Evolutionary conservation across 2,797 vertebrate genomes (phyloP).

Genomic region (Eospalax fontanierii): DNA sequence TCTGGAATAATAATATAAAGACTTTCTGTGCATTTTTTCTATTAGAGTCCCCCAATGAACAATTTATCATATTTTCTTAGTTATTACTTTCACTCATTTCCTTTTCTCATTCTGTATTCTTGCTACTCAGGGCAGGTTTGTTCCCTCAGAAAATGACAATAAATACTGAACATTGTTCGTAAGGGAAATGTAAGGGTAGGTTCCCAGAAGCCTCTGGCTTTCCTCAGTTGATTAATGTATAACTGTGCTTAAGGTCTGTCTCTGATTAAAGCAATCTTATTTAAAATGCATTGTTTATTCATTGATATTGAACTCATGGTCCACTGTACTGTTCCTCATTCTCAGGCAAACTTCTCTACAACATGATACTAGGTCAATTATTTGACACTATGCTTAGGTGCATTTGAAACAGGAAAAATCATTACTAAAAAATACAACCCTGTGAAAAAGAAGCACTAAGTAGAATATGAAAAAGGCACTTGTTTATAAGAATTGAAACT

Average conservation of each 20-base stretch:
- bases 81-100: not conserved
- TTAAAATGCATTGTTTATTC: not conserved
- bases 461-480: not conserved
- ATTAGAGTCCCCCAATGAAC: not conserved
- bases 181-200: not conserved
- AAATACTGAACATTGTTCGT: not conserved
- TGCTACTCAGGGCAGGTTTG: not conserved
- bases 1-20: not conserved
- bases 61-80: conserved; percentile 34
- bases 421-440: not conserved
- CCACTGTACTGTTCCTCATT: too few relatives aligned
- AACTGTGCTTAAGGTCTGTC: not conserved
- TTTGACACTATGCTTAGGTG: not conserved
- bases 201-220: not conserved
- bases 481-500: not conserved
- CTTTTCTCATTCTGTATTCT: not conserved
- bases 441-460: not conserved
- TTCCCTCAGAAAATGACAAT: not conserved
- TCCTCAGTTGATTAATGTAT: not conserved
- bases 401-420: conserved; percentile 13
- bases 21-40: not conserved
- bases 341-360: not conserved
- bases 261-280: conserved; percentile 5
- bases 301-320: not conserved
- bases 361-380: not conserved